Base-by-base conservation (phyloP, 2,797 vertebrate genomes). In the Coendou prehensilis region DNA sequence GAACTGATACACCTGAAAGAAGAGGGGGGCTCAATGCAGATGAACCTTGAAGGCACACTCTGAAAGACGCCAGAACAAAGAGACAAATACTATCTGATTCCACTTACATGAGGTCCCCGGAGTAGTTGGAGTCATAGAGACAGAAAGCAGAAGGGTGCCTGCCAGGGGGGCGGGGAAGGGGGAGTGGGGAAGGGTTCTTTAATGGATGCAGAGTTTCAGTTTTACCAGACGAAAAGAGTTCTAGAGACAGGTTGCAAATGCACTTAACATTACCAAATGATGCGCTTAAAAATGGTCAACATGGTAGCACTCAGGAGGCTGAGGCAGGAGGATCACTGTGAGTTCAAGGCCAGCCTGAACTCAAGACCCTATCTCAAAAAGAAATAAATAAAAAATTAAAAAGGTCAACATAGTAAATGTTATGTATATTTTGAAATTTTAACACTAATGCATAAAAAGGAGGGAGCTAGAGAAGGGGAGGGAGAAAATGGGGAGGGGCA, bases 141-240 rank as follows among this genome's bases (percentile, higher is more conserved):
- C 0, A 26, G 52, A 41, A 28, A 59, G n/a, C 0, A 20, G 67
- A 57, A 13, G 0, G 54, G 13, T 2, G 10, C 23, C 0, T 63
- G 50, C 54, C 28, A 8, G 33, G 18, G 2, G 45, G 0, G 3
- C 28, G 2, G 47, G 0, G 3, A 13, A 1, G 4, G 0, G 0
- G 13, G n/a, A 17, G 0, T 22, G 18, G 18, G 45, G 69, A 14
- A 5, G 37, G 37, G 37, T 7, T 45, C 2, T 37, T 56, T 17
- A 52, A 28, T 3, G 76, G 56, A 76, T 6, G 11, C 20, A 78
- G 56, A 33, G 63, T 41, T 37, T 45, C 37, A 23, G 15, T 14
- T 69, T 5, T 13, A n/a, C 26, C 28, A 61, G 45, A 13, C 4
- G 33, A 22, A 57, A 28, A 56, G 69, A n/a, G 30, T 47, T 45